Evolutionary conservation across 2,797 vertebrate species (phyloP).

Genomic region (Macropus fuliginosus): DNA sequence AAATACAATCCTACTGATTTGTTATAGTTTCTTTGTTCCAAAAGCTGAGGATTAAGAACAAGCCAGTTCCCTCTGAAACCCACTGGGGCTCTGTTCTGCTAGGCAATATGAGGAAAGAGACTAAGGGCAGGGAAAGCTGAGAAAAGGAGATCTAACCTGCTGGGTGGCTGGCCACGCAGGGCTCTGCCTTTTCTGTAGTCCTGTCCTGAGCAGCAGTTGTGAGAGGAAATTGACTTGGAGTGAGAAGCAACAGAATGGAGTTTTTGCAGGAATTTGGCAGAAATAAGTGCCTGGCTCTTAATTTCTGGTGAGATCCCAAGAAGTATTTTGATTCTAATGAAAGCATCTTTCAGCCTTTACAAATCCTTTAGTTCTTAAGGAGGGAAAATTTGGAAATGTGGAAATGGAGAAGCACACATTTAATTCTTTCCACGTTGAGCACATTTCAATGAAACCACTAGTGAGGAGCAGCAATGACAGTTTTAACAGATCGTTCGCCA

Average conservation of each 20-base stretch:
- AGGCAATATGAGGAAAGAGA: not conserved
- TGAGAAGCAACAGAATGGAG: slow-evolving; percentile 29
- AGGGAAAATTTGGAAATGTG: slow-evolving; percentile 25
- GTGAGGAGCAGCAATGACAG: slow-evolving; percentile 29
- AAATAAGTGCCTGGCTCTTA: slow-evolving; percentile 19
- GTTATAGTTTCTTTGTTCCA: not conserved
- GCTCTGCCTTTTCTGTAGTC: not conserved
- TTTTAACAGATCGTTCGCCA: slow-evolving; percentile 43
- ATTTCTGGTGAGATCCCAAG: slow-evolving; percentile 16
- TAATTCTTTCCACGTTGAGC: slow-evolving; percentile 33
- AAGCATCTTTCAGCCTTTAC: not conserved
- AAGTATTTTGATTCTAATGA: not conserved
- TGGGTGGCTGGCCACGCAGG: not conserved
- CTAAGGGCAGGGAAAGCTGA: slow-evolving; percentile 18
- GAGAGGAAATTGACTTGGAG: not conserved
- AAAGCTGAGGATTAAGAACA: slow-evolving; percentile 23
- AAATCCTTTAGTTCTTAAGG: not conserved
- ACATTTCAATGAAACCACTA: slow-evolving; percentile 35
- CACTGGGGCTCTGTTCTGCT: slow-evolving; percentile 8
- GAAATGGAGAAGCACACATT: not conserved
- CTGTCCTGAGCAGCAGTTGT: not conserved
- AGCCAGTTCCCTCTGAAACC: not conserved
- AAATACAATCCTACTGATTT: not conserved
- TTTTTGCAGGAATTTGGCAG: slow-evolving; percentile 38
- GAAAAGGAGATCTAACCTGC: not conserved